These are phyloP conservation scores for Neoascia interrupta DNA, from an alignment of 2,888 invertebrate genomes.

Conservation along the genomic window DNA sequence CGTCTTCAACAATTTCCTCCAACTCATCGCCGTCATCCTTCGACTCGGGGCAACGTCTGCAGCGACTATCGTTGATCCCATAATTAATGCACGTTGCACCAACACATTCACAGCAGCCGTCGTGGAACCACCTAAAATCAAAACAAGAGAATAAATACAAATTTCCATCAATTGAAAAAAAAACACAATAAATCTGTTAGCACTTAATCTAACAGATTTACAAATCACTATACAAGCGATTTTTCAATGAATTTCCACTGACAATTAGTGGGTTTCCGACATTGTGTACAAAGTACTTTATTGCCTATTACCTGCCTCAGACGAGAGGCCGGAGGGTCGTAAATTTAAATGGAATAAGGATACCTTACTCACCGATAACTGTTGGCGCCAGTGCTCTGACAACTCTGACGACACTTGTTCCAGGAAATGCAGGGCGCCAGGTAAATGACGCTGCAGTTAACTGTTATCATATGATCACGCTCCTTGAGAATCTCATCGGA, in stretches of 20 bases:
- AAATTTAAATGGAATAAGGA: slow-evolving; percentile 79
- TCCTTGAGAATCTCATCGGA: slow-evolving; percentile 79
- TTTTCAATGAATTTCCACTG: slow-evolving; percentile 7
- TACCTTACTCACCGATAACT: slow-evolving; percentile 77
- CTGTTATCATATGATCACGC: slow-evolving; percentile 82
- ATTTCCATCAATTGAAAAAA: neutral
- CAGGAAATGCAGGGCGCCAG: slow-evolving; percentile 93
- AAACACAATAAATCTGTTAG: slow-evolving; percentile 52
- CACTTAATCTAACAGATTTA: slow-evolving; percentile 33
- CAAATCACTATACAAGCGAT: no score
- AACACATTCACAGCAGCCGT: slow-evolving; percentile 96
- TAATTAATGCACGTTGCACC: slow-evolving; percentile 93
- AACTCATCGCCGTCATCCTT: slow-evolving; percentile 82
- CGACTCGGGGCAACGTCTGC: slow-evolving; percentile 83
- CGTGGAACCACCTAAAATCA: slow-evolving; percentile 88
- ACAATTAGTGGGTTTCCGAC: no score
- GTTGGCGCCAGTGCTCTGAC: slow-evolving; percentile 80
- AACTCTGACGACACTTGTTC: slow-evolving; percentile 91
- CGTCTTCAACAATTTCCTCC: slow-evolving; percentile 77
- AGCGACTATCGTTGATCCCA: slow-evolving; percentile 92
- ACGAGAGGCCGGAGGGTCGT: neutral
- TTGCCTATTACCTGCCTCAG: slow-evolving; percentile 5
- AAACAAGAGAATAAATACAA: slow-evolving; percentile 37
- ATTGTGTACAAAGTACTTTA: slow-evolving; percentile 29
- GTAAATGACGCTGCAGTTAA: slow-evolving; percentile 95